A percentile compares a stretch with the other conserved stretches of the same genome.
phyloP scores from a whole-genome alignment of 1,140 invertebrate genomes.

The Coelopa frigida region DNA sequence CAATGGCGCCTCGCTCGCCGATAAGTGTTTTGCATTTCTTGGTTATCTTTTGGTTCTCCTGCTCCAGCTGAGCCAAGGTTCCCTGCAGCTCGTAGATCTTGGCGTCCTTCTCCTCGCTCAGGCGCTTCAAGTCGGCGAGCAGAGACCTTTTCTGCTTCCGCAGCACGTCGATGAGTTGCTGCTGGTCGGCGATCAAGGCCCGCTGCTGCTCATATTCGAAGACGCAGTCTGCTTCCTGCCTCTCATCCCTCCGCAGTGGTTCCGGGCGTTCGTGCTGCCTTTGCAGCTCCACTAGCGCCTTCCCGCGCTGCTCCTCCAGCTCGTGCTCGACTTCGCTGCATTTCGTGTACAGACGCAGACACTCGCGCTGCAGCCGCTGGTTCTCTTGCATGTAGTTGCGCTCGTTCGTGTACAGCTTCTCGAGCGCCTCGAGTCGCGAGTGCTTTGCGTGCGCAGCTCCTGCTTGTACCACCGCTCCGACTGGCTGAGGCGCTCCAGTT shows the following conservation, averaged over 20 bases:
- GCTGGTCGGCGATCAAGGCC: constrained; percentile 25
- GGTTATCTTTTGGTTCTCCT: constrained; percentile 36
- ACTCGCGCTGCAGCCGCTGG: constrained; percentile 33
- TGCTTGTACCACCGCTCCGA: constrained; percentile 42
- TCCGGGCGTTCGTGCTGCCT: background rate
- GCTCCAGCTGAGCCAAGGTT: constrained; percentile 24
- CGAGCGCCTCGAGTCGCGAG: constrained; percentile 29
- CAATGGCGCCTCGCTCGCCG: constrained; percentile 22
- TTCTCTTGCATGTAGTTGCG: constrained; percentile 38
- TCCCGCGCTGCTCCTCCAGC: background rate
- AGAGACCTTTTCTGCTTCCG: constrained; percentile 33
- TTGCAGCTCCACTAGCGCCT: background rate
- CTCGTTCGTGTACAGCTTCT: constrained; percentile 35
- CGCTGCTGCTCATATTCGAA: constrained; percentile 34
- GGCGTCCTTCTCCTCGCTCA: constrained; percentile 30
- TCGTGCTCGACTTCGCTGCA: constrained; percentile 24
- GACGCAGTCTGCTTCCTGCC: constrained; percentile 4
- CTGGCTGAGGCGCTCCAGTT: constrained; percentile 33
- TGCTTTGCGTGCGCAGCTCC: constrained; percentile 31
- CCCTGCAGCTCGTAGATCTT: constrained; percentile 27
- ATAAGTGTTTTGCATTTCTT: constrained; percentile 27
- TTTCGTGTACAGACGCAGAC: constrained; percentile 21
- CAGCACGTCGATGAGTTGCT: constrained; percentile 30
- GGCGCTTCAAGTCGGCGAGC: constrained; percentile 25
- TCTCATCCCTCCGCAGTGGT: constrained; percentile 7